These are phyloP conservation scores for Caenorhabditis zanzibari DNA, from an alignment of 2,888 invertebrate species.

Conservation along the genomic window DNA sequence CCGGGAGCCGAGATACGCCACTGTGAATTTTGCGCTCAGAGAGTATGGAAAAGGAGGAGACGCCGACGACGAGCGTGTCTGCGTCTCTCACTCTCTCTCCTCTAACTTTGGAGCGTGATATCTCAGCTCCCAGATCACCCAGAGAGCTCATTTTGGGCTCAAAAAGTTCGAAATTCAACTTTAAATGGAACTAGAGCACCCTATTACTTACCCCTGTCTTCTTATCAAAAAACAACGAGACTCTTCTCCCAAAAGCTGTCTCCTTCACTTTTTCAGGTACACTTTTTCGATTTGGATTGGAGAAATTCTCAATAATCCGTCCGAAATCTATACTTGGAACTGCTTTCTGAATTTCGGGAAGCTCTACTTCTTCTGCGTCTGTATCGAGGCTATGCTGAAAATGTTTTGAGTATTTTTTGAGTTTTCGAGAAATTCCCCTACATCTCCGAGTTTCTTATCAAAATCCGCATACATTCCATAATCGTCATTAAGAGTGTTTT, in stretches of 20 bases:
- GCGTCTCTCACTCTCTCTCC: no score
- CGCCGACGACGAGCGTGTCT: no score
- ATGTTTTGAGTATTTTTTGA: neutral
- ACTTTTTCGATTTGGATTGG: neutral
- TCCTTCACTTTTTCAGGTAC: neutral
- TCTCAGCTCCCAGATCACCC: no score
- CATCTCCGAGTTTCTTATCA: neutral
- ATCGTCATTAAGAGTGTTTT: neutral
- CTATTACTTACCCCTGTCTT: no score
- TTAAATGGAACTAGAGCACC: no score
- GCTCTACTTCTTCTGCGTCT: neutral
- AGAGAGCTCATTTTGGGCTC: no score
- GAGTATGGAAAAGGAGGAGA: no score
- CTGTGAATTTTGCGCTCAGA: no score
- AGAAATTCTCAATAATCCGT: neutral
- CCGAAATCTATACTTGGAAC: conserved; percentile 5
- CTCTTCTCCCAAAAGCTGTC: no score
- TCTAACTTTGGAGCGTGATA: no score
- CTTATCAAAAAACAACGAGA: neutral
- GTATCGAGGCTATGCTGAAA: neutral
- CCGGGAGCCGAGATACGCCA: no score
- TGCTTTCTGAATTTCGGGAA: neutral
- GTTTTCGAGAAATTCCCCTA: neutral
- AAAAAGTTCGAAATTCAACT: neutral
- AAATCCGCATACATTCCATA: neutral